These are phyloP conservation scores for Zaprionus lachaisei DNA, from an alignment of 1,140 invertebrate species.

Conservation along the genomic window DNA sequence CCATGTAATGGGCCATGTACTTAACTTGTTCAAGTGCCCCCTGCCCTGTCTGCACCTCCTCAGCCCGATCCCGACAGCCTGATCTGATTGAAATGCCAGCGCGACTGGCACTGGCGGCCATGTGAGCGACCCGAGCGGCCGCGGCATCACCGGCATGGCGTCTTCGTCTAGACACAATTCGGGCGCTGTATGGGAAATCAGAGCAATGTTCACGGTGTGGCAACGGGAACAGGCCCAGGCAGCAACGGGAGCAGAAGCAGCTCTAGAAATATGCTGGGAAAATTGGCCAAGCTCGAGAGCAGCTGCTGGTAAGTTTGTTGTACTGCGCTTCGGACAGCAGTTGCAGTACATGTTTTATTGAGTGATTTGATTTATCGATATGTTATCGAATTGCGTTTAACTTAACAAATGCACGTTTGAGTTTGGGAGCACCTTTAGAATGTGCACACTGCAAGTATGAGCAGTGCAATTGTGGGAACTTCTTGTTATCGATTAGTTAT, in stretches of 20 bases:
- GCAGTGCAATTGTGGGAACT: background rate
- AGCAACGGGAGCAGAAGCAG: constrained; percentile 1
- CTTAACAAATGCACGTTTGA: background rate
- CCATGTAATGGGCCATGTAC: constrained; percentile 76
- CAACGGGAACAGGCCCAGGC: background rate
- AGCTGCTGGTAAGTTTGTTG: background rate
- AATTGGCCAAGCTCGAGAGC: constrained; percentile 5
- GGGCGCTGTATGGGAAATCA: constrained; percentile 50
- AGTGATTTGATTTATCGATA: constrained; percentile 4
- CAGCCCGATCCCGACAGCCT: constrained; percentile 24
- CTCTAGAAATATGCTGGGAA: constrained; percentile 40
- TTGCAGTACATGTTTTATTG: background rate
- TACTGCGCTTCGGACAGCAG: constrained; percentile 3
- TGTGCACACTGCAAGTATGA: background rate
- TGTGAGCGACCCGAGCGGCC: constrained; percentile 25
- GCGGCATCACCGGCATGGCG: background rate
- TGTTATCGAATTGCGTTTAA: background rate
- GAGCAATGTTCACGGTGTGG: constrained; percentile 40
- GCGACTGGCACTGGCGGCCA: constrained; percentile 35
- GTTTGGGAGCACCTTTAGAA: background rate
- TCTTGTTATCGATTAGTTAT: background rate
- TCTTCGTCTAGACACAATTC: constrained; percentile 39
- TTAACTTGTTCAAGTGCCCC: constrained; percentile 48
- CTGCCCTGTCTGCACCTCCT: background rate
- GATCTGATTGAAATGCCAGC: constrained; percentile 72